phyloP scores from a whole-genome alignment of 2,797 vertebrate genomes.

The Micropoecilia bifurca region DNA sequence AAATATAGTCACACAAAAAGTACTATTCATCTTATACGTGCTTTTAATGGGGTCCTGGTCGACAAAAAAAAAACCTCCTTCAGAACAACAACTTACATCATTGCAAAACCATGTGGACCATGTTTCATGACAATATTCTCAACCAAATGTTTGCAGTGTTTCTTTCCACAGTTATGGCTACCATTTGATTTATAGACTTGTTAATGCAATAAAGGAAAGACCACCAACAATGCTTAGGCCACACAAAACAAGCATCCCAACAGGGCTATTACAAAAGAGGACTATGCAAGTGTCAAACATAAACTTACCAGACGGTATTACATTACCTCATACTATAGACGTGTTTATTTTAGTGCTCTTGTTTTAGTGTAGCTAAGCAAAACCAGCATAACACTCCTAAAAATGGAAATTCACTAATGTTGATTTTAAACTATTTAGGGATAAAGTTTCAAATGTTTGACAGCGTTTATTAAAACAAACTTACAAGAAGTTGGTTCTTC shows the following conservation, averaged over 20 bases:
- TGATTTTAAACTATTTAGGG: not conserved
- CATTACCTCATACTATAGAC: constrained; percentile 35
- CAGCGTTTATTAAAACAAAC: not conserved
- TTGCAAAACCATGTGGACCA: constrained; percentile 45
- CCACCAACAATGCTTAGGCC: constrained; percentile 29
- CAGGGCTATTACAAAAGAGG: constrained; percentile 3
- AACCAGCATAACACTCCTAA: constrained; percentile 11
- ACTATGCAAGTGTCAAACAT: constrained; percentile 1
- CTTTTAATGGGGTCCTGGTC: constrained; percentile 6
- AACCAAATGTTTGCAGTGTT: constrained; percentile 41
- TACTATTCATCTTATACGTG: not conserved
- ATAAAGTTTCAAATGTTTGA: not conserved
- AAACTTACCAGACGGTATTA: constrained; percentile 18
- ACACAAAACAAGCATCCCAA: constrained; percentile 7
- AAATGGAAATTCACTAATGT: constrained; percentile 6
- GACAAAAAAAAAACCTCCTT: constrained; percentile 1
- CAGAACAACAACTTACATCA: constrained; percentile 43
- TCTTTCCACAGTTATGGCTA: constrained; percentile 41
- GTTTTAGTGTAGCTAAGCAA: constrained; percentile 31
- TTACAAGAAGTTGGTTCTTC: not conserved
- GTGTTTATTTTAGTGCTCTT: not conserved
- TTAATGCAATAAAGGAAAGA: constrained; percentile 32
- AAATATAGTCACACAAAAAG: constrained; percentile 27
- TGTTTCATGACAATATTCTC: constrained; percentile 49
- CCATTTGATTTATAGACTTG: constrained; percentile 37